phyloP scores from a whole-genome alignment of 2,888 invertebrate genomes.

The Caenorhabditis sp. region DNA sequence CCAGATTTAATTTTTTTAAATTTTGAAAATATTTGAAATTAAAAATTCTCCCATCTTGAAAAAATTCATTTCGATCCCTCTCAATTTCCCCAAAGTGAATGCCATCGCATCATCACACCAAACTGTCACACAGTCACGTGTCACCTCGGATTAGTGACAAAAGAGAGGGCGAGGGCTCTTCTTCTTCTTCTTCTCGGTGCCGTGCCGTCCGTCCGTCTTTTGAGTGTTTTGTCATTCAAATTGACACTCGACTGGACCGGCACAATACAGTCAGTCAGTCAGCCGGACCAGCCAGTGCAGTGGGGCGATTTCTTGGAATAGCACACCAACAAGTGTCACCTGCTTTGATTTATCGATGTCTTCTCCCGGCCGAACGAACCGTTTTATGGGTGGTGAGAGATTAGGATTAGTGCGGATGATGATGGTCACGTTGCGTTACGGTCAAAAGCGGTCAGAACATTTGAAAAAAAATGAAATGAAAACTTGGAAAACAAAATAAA shows the following conservation, averaged over 20 bases:
- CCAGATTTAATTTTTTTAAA: too few relatives aligned
- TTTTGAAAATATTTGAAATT: background rate
- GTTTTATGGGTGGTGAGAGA: background rate
- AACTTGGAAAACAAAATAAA: too few relatives aligned
- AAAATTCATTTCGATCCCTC: too few relatives aligned
- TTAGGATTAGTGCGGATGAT: background rate
- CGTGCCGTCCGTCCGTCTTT: background rate
- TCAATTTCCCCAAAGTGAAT: background rate
- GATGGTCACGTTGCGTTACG: background rate
- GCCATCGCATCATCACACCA: too few relatives aligned
- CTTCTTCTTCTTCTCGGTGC: too few relatives aligned
- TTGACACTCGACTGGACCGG: slow-evolving; percentile 52
- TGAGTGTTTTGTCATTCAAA: slow-evolving; percentile 58
- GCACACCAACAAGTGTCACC: slow-evolving; percentile 41
- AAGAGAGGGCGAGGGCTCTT: background rate
- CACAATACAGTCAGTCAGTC: slow-evolving; percentile 54
- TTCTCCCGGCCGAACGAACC: too few relatives aligned
- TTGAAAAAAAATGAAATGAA: too few relatives aligned
- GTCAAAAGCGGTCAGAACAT: too few relatives aligned
- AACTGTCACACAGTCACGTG: background rate
- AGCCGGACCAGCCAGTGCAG: too few relatives aligned
- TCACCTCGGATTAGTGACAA: background rate
- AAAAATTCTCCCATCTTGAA: background rate
- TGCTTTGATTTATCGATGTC: slow-evolving; percentile 46
- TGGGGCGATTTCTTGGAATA: slow-evolving; percentile 18